A percentile compares a stretch with the other conserved stretches of the same genome.
These are phyloP conservation scores for Drosophila meridiana DNA, from an alignment of 2,888 invertebrate species.

Conservation along the genomic window DNA sequence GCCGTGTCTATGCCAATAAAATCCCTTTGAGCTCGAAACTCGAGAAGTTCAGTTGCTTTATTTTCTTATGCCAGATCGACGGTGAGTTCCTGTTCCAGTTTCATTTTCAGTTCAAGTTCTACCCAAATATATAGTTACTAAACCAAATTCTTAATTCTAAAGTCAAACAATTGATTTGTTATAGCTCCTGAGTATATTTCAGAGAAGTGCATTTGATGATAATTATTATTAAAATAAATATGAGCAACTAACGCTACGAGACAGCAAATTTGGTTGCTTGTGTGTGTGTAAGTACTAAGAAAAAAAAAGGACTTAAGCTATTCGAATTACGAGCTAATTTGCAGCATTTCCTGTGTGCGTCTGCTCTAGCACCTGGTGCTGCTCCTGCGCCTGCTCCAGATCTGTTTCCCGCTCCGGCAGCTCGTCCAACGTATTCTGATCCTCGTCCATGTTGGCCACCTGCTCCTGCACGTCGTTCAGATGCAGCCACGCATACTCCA, in stretches of 20 bases:
- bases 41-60: too few relatives aligned
- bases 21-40: too few relatives aligned
- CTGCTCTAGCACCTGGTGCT: constrained; percentile 36
- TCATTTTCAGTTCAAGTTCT: too few relatives aligned
- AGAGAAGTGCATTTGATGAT: neutral
- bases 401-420: constrained; percentile 44
- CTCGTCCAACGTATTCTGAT: constrained; percentile 28
- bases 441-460: constrained; percentile 20
- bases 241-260: neutral
- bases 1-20: too few relatives aligned
- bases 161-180: neutral
- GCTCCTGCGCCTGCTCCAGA: constrained; percentile 39
- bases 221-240: constrained; percentile 1
- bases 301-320: neutral
- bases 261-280: neutral
- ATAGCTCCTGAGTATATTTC: neutral
- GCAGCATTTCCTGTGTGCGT: neutral
- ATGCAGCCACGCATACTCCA: constrained; percentile 57
- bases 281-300: neutral
- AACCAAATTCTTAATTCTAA: neutral
- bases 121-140: too few relatives aligned
- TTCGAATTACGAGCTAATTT: neutral
- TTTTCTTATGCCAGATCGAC: too few relatives aligned
- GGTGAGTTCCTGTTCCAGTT: too few relatives aligned
- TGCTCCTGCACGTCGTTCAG: constrained; percentile 48